Base-by-base conservation (phyloP, 2,113 vertebrate species). In the Orycteropus afer region DNA sequence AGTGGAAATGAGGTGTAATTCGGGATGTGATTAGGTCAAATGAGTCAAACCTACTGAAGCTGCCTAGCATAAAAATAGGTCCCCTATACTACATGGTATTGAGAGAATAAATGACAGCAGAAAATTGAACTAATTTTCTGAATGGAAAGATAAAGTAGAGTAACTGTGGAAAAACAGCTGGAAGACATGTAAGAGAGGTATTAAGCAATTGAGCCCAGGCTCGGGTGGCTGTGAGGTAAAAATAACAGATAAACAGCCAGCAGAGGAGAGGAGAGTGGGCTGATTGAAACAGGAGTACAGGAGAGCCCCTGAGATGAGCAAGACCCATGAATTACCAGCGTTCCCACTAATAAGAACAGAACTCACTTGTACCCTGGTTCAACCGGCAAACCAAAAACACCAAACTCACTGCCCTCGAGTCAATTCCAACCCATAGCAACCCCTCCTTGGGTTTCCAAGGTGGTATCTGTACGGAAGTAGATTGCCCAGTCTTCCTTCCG, bases 51-150 rank as follows among this genome's bases (percentile, higher is more conserved):
- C 63, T 51, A 81, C 83, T 49, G 45, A 95, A 93, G 93, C 6
- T 27, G 47, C 49, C 83, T 71, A 29, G 81, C 45, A 55, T 76
- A 93, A 92, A 95, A 95, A 86, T 65, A 95, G 57, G 88, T 92
- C 92, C 92, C 84, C 51, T 79, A 84, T 40, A 74, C 88, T 87
- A 40, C 78, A 18, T 69, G 78, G 87, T 51, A 93, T 61, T 88
- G 82, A 67, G 90, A 87, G 69, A 88, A 82, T 74, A 92, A 90
- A 93, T 67, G 74, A 92, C 88, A 73, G 85, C 17, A 89, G 92
- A 90, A 95, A 97, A 97, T 55, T 40, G 77, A 91, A 71, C 90
- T 92, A 79, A 97, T 95, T 90, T 86, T 88, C 95, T 88, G 78
- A 96, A 94, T 83, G 92, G 85, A 85, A 91, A 91, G 57, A 88